Percentiles rank a stretch among this genome's conserved stretches.
Conservation (phyloP, 2,888 invertebrate genomes). For the Caenorhabditis imperialis region DNA sequence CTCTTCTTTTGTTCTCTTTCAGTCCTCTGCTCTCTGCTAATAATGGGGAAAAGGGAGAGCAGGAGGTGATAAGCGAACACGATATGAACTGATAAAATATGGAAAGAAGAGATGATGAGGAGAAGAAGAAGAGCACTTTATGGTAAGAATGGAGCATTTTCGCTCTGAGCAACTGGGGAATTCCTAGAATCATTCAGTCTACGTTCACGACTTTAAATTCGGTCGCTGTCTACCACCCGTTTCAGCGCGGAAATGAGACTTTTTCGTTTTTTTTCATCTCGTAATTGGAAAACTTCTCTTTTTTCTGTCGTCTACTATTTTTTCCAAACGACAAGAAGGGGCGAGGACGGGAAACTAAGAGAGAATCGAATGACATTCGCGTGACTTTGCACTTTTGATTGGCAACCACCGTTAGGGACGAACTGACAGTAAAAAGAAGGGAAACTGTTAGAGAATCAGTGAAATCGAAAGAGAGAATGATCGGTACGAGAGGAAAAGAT, state of each 20-base stretch:
- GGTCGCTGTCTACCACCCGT: neutral
- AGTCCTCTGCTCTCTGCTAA: no score
- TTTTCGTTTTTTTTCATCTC: neutral
- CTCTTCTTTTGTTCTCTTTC: no score
- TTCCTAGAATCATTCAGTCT: no score
- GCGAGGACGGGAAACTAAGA: neutral
- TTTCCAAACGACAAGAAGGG: neutral
- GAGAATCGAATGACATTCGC: slow-evolving; percentile 27
- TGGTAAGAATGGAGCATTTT: no score
- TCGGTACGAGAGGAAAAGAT: no score
- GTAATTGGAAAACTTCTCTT: slow-evolving; percentile 1
- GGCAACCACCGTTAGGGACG: neutral
- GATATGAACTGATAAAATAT: neutral
- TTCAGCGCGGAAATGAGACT: slow-evolving; percentile 9
- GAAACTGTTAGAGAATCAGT: neutral
- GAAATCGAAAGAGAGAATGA: neutral
- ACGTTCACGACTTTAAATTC: no score
- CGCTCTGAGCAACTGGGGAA: no score
- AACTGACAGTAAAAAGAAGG: neutral
- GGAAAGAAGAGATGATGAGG: neutral
- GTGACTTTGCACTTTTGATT: slow-evolving; percentile 39
- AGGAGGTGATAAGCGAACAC: slow-evolving; percentile 2
- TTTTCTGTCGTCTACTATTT: slow-evolving; percentile 2
- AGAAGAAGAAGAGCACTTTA: slow-evolving; percentile 1
- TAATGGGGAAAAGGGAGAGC: neutral